A percentile compares a stretch with the other conserved stretches of the same genome.
These are phyloP conservation scores for Zeuzera pyrina DNA, from an alignment of 2,888 invertebrate genomes.

Conservation along the genomic window DNA sequence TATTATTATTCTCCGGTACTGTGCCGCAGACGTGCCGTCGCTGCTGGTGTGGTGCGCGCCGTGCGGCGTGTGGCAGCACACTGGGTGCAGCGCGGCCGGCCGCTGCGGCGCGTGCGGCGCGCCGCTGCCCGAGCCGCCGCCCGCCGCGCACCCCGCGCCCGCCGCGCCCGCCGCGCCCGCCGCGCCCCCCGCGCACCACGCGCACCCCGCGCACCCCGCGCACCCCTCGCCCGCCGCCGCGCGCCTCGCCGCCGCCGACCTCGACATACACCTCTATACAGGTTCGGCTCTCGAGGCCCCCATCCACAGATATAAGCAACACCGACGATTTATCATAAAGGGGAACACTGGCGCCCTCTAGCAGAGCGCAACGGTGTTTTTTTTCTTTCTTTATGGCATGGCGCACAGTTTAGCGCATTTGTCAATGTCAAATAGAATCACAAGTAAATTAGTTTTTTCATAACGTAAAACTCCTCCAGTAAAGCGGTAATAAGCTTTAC, in stretches of 20 bases:
- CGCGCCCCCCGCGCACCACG: conserved; percentile 13
- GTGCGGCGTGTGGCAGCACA: conserved; percentile 57
- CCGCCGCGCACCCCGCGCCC: conserved; percentile 11
- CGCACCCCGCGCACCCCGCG: conserved; percentile 13
- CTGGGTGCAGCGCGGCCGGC: conserved; percentile 43
- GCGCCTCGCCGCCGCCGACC: conserved; percentile 3
- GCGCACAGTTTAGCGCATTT: too few species aligned
- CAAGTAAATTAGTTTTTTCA: too few species aligned
- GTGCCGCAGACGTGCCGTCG: conserved; percentile 59
- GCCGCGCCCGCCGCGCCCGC: conserved; percentile 13
- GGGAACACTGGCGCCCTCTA: too few species aligned
- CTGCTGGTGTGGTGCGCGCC: conserved; percentile 48
- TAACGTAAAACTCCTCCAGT: too few species aligned
- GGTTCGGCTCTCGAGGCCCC: too few species aligned
- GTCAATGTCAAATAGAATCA: too few species aligned
- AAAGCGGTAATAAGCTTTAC: too few species aligned
- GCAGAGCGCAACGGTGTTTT: too few species aligned
- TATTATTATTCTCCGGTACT: conserved; percentile 2
- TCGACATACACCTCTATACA: conserved; percentile 22
- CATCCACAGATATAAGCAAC: too few species aligned
- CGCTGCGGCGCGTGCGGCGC: conserved; percentile 37
- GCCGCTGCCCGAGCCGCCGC: conserved; percentile 27
- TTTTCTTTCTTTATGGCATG: too few species aligned
- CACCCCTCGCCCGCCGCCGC: conserved; percentile 5
- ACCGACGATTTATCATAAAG: too few species aligned